phyloP scores from a whole-genome alignment of 1,140 invertebrate genomes.

The Penaeus vannamei region DNA sequence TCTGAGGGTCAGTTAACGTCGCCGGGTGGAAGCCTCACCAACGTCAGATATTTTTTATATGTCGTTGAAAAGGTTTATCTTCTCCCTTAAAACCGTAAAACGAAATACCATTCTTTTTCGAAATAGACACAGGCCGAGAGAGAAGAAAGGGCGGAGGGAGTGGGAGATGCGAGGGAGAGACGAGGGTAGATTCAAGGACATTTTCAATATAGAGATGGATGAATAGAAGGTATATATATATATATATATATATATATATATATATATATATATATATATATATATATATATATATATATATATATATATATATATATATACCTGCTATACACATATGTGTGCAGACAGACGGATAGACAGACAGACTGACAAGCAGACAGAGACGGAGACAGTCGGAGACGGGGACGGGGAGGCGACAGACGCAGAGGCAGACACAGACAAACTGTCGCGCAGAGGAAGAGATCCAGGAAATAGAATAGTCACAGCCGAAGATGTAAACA shows the following conservation, averaged over 20 bases:
- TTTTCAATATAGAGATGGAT: background rate
- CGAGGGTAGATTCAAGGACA: background rate
- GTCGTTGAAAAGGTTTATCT: background rate
- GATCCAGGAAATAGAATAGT: too few relatives aligned
- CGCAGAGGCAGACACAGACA: too few relatives aligned
- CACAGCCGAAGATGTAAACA: too few relatives aligned
- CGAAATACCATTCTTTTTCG: background rate
- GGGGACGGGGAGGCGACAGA: too few relatives aligned
- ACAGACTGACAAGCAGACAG: too few relatives aligned
- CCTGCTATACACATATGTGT: too few relatives aligned
- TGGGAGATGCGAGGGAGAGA: background rate
- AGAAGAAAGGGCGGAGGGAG: background rate
- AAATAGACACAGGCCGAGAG: background rate
- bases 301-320: background rate
- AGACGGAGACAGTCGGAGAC: too few relatives aligned
- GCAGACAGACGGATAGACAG: too few relatives aligned
- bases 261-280: constrained; percentile 20
- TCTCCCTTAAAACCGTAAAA: background rate
- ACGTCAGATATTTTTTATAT: too few relatives aligned
- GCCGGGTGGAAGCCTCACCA: background rate
- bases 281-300: constrained; percentile 22
- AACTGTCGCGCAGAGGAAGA: too few relatives aligned
- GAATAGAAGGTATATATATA: background rate
- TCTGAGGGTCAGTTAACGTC: background rate
- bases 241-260: constrained; percentile 22